Percentiles rank a stretch among this genome's conserved stretches.
These are phyloP conservation scores for Etheostoma cragini DNA, from an alignment of 2,113 vertebrate species.

Conservation along the genomic window DNA sequence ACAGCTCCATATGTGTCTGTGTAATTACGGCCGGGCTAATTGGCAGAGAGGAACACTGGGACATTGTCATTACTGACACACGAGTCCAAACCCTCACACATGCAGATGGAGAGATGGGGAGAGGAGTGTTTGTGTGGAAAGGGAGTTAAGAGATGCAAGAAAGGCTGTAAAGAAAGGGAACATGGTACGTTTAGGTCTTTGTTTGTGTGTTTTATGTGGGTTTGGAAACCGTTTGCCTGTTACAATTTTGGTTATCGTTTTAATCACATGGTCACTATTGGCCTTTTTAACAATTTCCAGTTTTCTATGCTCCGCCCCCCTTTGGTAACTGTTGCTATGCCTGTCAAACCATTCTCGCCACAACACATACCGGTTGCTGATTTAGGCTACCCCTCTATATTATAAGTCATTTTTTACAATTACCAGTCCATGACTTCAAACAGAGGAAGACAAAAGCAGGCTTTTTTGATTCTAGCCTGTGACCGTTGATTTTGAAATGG, in stretches of 20 bases:
- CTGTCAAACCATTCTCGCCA: slow-evolving; percentile 26
- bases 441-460: no score
- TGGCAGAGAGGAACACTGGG: slow-evolving; percentile 84
- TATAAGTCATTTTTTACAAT: not conserved
- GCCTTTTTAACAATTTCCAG: slow-evolving; percentile 22
- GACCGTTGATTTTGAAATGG: no score
- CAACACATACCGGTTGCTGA: not conserved
- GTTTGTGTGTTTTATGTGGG: slow-evolving; percentile 33
- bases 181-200: slow-evolving; percentile 3
- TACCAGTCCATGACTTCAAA: no score
- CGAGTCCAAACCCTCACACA: slow-evolving; percentile 76
- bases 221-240: slow-evolving; percentile 28
- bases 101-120: slow-evolving; percentile 55
- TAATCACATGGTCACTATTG: slow-evolving; percentile 31
- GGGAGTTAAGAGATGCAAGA: slow-evolving; percentile 38
- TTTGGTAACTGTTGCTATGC: slow-evolving; percentile 44
- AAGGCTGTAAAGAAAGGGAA: slow-evolving; percentile 25
- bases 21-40: slow-evolving; percentile 85
- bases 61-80: slow-evolving; percentile 85
- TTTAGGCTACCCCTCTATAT: not conserved
- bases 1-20: slow-evolving; percentile 85
- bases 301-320: not conserved
- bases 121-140: slow-evolving; percentile 37
- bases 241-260: slow-evolving; percentile 36
- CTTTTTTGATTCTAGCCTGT: no score